Evolutionary conservation across 2,888 invertebrate species (phyloP).

Genomic region (Dynastes grantii): DNA sequence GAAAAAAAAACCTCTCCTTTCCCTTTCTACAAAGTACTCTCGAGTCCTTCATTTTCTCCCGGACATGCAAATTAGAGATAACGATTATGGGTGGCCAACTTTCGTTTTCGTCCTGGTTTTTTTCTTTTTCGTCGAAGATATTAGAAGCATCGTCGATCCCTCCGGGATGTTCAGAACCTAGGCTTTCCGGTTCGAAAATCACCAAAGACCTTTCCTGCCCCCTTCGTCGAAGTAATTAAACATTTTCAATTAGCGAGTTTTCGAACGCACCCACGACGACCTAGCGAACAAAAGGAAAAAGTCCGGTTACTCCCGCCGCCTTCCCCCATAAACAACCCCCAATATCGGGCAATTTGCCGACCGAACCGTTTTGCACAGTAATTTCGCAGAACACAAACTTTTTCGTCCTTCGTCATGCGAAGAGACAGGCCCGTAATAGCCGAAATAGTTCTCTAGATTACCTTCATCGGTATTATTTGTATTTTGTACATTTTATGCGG

Average conservation of each 20-base stretch:
- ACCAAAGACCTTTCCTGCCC: not conserved
- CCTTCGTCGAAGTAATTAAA: conserved; percentile 33
- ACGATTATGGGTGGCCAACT: not conserved
- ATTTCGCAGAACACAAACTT: not conserved
- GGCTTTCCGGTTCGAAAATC: conserved; percentile 25
- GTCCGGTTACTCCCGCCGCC: not conserved
- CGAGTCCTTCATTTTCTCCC: not conserved
- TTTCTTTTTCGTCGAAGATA: conserved; percentile 29
- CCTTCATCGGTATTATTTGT: too few relatives aligned
- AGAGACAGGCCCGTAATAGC: not conserved
- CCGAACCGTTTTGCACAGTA: conserved; percentile 5
- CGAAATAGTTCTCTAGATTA: not conserved
- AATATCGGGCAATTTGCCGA: conserved; percentile 28
- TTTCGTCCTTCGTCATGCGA: not conserved
- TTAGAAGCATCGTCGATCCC: conserved; percentile 4
- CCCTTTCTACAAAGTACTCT: not conserved
- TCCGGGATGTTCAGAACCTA: not conserved
- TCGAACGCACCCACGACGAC: conserved; percentile 25
- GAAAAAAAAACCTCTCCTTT: not conserved
- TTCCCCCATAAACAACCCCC: conserved; percentile 26
- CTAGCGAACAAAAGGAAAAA: conserved; percentile 33
- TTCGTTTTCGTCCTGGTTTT: not conserved
- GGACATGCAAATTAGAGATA: conserved; percentile 22
- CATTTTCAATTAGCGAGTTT: conserved; percentile 42
- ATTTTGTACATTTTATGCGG: not conserved